Percentiles rank a stretch among this genome's conserved stretches.
These are phyloP conservation scores for Silurus asotus DNA, from an alignment of 2,113 vertebrate genomes.

Conservation along the genomic window DNA sequence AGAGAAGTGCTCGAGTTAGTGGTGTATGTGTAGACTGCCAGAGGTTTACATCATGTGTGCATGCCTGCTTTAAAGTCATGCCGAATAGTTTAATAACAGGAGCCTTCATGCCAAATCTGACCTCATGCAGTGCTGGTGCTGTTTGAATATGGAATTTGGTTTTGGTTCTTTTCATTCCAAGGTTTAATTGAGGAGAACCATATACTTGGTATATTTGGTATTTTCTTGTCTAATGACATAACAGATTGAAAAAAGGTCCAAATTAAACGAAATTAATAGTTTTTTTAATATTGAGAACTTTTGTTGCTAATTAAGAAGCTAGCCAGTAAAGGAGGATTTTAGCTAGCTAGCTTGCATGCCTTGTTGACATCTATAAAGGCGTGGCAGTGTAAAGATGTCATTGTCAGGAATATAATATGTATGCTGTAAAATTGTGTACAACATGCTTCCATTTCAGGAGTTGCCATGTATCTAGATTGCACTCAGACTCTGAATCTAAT, in stretches of 20 bases:
- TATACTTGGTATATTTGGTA: background rate
- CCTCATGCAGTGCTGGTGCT: background rate
- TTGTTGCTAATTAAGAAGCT: background rate
- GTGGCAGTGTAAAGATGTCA: too few species aligned
- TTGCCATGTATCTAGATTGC: background rate
- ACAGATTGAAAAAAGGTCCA: background rate
- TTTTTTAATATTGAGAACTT: background rate
- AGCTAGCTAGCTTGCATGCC: background rate
- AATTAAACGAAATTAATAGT: background rate
- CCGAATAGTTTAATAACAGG: background rate
- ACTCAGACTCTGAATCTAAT: background rate
- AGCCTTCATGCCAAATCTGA: background rate
- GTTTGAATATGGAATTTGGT: background rate
- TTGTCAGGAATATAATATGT: background rate
- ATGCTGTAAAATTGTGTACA: background rate
- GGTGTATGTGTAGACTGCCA: constrained; percentile 40
- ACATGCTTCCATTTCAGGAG: background rate
- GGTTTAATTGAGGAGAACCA: background rate
- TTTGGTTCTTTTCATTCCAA: background rate
- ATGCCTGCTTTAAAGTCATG: constrained; percentile 20
- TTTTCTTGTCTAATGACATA: background rate
- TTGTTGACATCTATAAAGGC: too few species aligned
- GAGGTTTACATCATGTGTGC: constrained; percentile 35
- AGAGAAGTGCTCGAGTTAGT: constrained; percentile 43
- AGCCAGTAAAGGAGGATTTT: background rate